Base-by-base conservation (phyloP, 2,113 vertebrate species). In the Phalacrocorax brasilianus region DNA sequence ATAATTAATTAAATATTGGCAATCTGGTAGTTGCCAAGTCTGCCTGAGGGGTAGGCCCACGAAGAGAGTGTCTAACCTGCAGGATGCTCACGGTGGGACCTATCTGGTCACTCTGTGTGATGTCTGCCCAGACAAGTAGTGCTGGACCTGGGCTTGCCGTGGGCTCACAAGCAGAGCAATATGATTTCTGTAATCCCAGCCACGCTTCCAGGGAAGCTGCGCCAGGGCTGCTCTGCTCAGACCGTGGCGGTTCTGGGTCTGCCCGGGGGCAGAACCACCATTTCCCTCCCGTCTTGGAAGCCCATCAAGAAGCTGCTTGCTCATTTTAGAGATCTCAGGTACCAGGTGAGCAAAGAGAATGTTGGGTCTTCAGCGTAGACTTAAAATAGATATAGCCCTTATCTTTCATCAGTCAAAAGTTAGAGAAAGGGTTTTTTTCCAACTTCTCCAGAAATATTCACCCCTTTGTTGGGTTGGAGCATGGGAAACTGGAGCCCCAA, bases 201-300 rank as follows among this genome's bases (percentile, higher is more conserved):
- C 21, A 22, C 47, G 14, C n/a, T 91, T 83, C 26, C 30, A 35
- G 67, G 4, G 9, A 62, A 76, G 16, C 73, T 47, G 22, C 6
- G 1, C 8, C 1, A 1, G 30, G 14, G 13, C 49, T 67, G 71
- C 35, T 76, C 11, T 0, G 0, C 14, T 58, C 33, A 79, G 55
- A 49, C 28, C 4, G 4, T 2, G 22, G 47, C 0, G 0, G 23
- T 71, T 58, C 33, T 62, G 11, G 15, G 22, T 77, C 53, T 95
- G 59, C 44, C 16, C 3, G 2, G 23, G 6, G 17, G 21, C 19
- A 86, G 58, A 83, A 79, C 10, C 1, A 1, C 14, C 4, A 0
- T 53, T 83, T 73, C 5, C 55, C 67, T 71, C 50, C 23, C 3
- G 0, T 55, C n/a, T 24, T 77, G 0, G 0, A 71, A 84, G 23